Evolutionary conservation across 2,888 invertebrate genomes (phyloP).

Genomic region (Uloborus plumipes): DNA sequence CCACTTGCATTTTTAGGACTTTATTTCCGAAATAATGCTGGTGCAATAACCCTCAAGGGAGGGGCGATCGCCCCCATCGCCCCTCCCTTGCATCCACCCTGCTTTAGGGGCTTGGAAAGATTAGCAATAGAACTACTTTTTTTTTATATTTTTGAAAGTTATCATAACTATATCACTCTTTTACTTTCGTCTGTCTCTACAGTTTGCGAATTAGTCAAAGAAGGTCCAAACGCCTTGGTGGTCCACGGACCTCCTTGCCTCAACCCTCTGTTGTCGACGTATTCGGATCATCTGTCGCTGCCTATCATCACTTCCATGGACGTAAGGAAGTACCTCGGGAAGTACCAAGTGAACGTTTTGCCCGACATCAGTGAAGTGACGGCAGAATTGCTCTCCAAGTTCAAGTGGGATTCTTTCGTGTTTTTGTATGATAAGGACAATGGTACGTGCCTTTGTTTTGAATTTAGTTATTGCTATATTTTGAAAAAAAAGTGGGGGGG

Average conservation of each 20-base stretch:
- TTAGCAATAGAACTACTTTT: too few species aligned
- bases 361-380: conserved; percentile 16
- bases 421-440: conserved; percentile 41
- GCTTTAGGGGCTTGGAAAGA: too few species aligned
- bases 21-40: too few species aligned
- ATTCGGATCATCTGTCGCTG: conserved; percentile 5
- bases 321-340: not conserved
- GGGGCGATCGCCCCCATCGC: too few species aligned
- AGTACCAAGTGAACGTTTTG: conserved; percentile 10
- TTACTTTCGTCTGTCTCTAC: not conserved
- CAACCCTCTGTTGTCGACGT: conserved; percentile 10
- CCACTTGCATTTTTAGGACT: too few species aligned
- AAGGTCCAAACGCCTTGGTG: conserved; percentile 11
- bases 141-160: too few species aligned
- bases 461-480: too few species aligned
- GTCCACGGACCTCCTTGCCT: conserved; percentile 19
- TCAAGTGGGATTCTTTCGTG: conserved; percentile 17
- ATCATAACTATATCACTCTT: too few species aligned
- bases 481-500: too few species aligned
- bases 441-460: conserved; percentile 7
- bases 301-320: not conserved
- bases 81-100: too few species aligned
- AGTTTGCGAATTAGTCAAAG: conserved; percentile 24
- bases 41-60: too few species aligned
- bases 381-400: not conserved